Percentiles rank a stretch among this genome's conserved stretches.
Evolutionary conservation across 2,113 vertebrate genomes (phyloP).

Genomic region (Corapipo altera): DNA sequence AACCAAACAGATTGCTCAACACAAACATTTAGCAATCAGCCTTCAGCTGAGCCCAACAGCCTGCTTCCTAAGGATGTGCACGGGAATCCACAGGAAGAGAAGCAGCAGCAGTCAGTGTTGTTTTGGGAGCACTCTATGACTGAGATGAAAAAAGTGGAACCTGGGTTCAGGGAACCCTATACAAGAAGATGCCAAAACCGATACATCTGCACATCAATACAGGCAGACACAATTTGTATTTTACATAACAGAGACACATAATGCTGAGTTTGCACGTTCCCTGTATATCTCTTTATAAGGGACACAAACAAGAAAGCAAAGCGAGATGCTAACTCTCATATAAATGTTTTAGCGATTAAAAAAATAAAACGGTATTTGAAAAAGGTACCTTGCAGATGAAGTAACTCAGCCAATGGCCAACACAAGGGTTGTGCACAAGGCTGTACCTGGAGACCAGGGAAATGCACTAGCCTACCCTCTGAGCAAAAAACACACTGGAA

Average conservation of each 20-base stretch:
- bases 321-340: background rate
- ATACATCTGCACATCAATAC: background rate
- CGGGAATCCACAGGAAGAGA: background rate
- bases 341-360: background rate
- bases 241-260: background rate
- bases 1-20: background rate
- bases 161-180: background rate
- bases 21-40: background rate
- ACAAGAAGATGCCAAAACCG: background rate
- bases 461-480: background rate
- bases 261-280: background rate
- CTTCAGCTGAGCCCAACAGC: background rate
- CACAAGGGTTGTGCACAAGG: background rate
- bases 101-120: background rate
- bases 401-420: background rate
- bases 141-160: background rate
- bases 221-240: rapidly evolving
- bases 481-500: background rate
- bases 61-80: rapidly evolving
- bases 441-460: background rate
- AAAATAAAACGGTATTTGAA: background rate
- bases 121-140: background rate
- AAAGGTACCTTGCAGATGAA: background rate
- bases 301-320: background rate
- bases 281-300: background rate